Conservation (phyloP, 2,113 vertebrate genomes). For the Pao palembangensis region DNA sequence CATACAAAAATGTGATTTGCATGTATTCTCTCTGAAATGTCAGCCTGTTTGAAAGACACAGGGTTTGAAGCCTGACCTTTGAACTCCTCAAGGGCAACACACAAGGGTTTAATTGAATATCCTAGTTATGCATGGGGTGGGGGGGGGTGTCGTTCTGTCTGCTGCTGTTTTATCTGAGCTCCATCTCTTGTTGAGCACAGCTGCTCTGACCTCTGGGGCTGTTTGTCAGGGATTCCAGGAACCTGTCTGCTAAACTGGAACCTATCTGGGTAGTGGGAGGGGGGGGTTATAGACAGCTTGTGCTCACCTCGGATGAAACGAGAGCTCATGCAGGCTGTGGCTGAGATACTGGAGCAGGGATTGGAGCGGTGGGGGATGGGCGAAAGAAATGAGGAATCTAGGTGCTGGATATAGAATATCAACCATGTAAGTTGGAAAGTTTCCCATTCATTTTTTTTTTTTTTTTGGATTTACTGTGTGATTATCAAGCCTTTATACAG, state of each 20-base stretch:
- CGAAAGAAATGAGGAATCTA: background rate
- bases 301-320: constrained; percentile 25
- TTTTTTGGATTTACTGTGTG: background rate
- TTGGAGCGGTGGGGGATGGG: constrained; percentile 34
- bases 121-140: constrained; percentile 20
- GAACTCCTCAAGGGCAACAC: constrained; percentile 33
- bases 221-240: constrained; percentile 32
- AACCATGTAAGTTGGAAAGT: background rate
- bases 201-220: constrained; percentile 18
- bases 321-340: constrained; percentile 15
- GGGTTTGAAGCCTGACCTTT: background rate
- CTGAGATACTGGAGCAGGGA: constrained; percentile 2
- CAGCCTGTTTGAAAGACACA: constrained; percentile 20
- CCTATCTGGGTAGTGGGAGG: constrained; percentile 15
- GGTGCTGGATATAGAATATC: too few species aligned
- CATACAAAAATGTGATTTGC: constrained; percentile 8
- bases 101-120: constrained; percentile 30
- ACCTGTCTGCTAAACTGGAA: constrained; percentile 38
- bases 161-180: constrained; percentile 15
- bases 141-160: constrained; percentile 2
- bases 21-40: constrained; percentile 9
- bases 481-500: too few species aligned
- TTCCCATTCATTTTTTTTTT: background rate
- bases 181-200: constrained; percentile 16
- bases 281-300: constrained; percentile 48